Percentiles rank a stretch among this genome's conserved stretches.
These are phyloP conservation scores for Cossypha dichroa DNA, from an alignment of 2,797 vertebrate species.

Conservation along the genomic window DNA sequence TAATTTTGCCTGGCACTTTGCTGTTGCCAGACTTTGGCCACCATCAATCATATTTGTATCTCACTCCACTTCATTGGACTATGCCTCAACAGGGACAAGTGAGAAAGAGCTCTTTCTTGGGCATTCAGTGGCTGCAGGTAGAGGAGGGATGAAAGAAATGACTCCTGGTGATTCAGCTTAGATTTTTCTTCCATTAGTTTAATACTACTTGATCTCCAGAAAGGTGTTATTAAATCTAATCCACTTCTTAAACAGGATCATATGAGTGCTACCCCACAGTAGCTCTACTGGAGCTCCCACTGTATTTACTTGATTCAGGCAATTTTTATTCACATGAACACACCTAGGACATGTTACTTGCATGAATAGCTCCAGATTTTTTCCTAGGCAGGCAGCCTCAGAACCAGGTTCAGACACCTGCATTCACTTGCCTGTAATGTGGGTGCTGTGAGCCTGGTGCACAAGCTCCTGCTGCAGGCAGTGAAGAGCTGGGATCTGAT, in stretches of 20 bases:
- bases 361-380: neutral
- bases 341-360: neutral
- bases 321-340: neutral
- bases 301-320: neutral
- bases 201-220: neutral
- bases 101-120: neutral
- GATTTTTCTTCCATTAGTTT: neutral
- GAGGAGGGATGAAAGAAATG: neutral
- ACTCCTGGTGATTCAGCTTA: neutral
- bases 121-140: neutral
- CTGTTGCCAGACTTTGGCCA: neutral
- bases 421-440: neutral
- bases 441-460: neutral
- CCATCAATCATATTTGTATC: neutral
- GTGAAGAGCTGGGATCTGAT: neutral
- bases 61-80: neutral
- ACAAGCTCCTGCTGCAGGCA: neutral
- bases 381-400: neutral
- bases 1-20: neutral
- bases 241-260: neutral
- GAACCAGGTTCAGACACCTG: neutral
- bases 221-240: neutral
- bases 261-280: neutral
- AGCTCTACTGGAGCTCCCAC: neutral
- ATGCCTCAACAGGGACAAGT: neutral